A percentile compares a stretch with the other conserved stretches of the same genome.
Conservation (phyloP, 2,888 invertebrate genomes). For the Folsomia manolachei region DNA sequence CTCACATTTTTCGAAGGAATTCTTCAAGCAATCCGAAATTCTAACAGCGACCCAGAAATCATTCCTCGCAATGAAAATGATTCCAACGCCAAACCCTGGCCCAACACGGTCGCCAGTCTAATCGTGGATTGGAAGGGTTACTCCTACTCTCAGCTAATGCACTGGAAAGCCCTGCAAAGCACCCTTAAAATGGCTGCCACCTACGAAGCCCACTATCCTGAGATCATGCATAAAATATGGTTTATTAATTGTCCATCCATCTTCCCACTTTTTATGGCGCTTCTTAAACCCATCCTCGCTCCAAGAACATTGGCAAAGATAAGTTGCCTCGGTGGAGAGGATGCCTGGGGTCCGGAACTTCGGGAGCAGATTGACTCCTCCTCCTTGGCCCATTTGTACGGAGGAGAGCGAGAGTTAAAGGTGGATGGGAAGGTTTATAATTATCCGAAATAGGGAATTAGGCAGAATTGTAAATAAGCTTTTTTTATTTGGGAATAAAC, state of each 20-base stretch:
- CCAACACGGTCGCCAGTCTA: constrained; percentile 9
- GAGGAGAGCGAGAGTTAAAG: neutral
- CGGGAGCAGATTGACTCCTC: neutral
- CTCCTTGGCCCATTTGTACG: neutral
- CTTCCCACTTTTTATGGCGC: constrained; percentile 8
- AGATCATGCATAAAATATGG: neutral
- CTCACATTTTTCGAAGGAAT: constrained; percentile 7
- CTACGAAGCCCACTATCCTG: constrained; percentile 24
- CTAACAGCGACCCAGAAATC: neutral
- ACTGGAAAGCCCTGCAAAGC: neutral
- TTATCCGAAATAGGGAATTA: no score
- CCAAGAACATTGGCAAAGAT: constrained; percentile 13
- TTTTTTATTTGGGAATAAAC: no score
- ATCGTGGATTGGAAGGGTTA: constrained; percentile 15
- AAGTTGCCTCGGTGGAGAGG: neutral
- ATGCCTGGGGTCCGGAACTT: constrained; percentile 18
- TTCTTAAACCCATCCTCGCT: constrained; percentile 6
- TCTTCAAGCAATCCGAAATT: neutral
- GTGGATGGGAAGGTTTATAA: neutral
- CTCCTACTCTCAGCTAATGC: constrained; percentile 12
- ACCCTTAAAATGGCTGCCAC: neutral
- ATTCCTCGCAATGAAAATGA: no score
- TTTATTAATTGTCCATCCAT: constrained; percentile 24
- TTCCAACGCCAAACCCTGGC: neutral
- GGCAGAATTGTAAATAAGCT: no score